Conservation (phyloP, 2,113 vertebrate species). For the Motacilla alba region DNA sequence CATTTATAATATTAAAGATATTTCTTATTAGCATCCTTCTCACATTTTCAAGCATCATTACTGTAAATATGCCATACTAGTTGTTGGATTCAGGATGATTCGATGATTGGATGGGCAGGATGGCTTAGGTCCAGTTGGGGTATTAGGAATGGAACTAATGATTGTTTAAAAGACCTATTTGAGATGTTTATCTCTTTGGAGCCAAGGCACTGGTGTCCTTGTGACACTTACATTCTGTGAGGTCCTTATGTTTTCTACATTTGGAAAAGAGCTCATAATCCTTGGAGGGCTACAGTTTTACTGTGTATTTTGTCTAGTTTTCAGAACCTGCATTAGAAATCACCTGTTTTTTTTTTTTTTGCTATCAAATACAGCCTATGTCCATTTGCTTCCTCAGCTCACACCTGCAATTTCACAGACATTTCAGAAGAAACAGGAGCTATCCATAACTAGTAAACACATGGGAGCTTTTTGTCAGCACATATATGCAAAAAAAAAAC, state of each 20-base stretch:
- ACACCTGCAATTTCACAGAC: background rate
- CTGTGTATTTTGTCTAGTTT: background rate
- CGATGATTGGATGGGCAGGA: background rate
- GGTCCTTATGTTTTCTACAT: background rate
- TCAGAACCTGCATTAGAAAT: background rate
- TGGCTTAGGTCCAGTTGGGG: background rate
- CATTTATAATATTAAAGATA: background rate
- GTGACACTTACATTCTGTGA: background rate
- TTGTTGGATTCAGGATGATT: background rate
- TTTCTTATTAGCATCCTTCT: background rate
- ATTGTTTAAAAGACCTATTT: background rate
- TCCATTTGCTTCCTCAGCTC: background rate
- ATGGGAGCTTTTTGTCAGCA: background rate
- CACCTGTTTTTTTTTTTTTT: background rate
- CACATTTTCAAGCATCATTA: background rate
- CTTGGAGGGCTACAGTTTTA: background rate
- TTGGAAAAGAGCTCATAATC: background rate
- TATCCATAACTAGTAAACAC: background rate
- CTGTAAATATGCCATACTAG: background rate
- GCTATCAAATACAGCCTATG: background rate
- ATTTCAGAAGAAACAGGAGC: background rate
- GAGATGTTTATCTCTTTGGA: background rate
- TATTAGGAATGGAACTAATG: background rate
- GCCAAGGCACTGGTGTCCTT: background rate
- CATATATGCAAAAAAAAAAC: background rate